Evolutionary conservation across 1,140 invertebrate species (phyloP).

Genomic region (Zaprionus tsacasi): DNA sequence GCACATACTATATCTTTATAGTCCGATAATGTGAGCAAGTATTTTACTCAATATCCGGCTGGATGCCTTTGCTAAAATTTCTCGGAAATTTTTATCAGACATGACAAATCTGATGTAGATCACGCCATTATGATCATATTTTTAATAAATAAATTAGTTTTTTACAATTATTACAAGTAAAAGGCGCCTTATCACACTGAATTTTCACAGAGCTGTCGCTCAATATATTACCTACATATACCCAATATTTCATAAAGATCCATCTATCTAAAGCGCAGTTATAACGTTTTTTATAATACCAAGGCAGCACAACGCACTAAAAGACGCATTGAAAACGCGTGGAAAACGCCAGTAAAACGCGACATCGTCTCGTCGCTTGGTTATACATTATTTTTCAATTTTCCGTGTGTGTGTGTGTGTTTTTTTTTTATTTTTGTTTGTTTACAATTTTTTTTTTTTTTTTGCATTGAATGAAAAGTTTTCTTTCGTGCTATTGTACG

Average conservation of each 20-base stretch:
- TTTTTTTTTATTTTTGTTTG: slow-evolving; percentile 18
- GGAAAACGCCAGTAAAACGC: slow-evolving; percentile 35
- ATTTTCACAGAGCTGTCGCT: neutral
- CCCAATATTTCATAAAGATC: neutral
- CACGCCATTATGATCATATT: neutral
- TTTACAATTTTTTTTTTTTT: slow-evolving; percentile 30
- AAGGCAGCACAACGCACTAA: neutral
- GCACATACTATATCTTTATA: no score
- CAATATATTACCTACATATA: neutral
- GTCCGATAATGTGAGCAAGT: no score
- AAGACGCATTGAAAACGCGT: slow-evolving; percentile 8
- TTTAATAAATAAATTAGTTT: neutral
- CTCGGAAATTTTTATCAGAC: neutral
- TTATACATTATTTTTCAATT: slow-evolving; percentile 25
- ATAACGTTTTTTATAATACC: neutral
- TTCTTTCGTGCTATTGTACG: slow-evolving; percentile 11
- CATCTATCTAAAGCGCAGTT: neutral
- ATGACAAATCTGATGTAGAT: neutral
- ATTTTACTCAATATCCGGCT: no score
- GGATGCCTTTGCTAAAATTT: neutral
- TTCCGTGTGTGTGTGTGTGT: slow-evolving; percentile 1
- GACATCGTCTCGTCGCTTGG: slow-evolving; percentile 4
- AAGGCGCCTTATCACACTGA: neutral
- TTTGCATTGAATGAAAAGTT: slow-evolving; percentile 43
- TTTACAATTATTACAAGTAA: no score